These are phyloP conservation scores for Biston betularia DNA, from an alignment of 2,888 invertebrate species.

Conservation along the genomic window DNA sequence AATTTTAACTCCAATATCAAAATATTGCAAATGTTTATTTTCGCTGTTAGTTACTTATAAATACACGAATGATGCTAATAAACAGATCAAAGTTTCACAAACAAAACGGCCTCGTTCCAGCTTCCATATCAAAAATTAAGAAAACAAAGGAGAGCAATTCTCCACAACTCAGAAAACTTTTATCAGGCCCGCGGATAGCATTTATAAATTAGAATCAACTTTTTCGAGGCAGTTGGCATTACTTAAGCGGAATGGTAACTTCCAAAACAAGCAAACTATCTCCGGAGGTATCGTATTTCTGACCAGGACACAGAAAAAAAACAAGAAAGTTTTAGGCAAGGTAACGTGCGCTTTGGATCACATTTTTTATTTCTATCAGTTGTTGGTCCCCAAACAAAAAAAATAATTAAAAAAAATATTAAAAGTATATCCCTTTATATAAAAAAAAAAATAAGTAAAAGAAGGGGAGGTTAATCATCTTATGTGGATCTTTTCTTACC, in stretches of 20 bases:
- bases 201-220: slow-evolving; percentile 42
- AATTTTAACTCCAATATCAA: too few species aligned
- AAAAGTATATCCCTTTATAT: too few species aligned
- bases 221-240: slow-evolving; percentile 41
- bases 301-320: slow-evolving; percentile 46
- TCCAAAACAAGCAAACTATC: slow-evolving; percentile 74
- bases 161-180: slow-evolving; percentile 36
- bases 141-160: slow-evolving; percentile 26
- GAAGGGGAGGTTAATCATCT: too few species aligned
- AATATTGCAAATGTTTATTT: not conserved
- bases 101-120: slow-evolving; percentile 9
- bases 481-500: too few species aligned
- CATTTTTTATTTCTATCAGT: not conserved
- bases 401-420: too few species aligned
- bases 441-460: too few species aligned
- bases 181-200: slow-evolving; percentile 31
- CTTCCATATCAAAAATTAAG: slow-evolving; percentile 32
- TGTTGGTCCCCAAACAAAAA: too few species aligned
- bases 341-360: too few species aligned
- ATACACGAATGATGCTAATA: not conserved
- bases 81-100: not conserved
- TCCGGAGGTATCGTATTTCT: slow-evolving; percentile 62
- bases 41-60: not conserved
- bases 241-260: slow-evolving; percentile 40
- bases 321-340: slow-evolving; percentile 11